Evolutionary conservation across 2,888 invertebrate genomes (phyloP), one percentile per base, ranked within the genome.

Genomic region (Zhengitettix transpicula): DNA sequence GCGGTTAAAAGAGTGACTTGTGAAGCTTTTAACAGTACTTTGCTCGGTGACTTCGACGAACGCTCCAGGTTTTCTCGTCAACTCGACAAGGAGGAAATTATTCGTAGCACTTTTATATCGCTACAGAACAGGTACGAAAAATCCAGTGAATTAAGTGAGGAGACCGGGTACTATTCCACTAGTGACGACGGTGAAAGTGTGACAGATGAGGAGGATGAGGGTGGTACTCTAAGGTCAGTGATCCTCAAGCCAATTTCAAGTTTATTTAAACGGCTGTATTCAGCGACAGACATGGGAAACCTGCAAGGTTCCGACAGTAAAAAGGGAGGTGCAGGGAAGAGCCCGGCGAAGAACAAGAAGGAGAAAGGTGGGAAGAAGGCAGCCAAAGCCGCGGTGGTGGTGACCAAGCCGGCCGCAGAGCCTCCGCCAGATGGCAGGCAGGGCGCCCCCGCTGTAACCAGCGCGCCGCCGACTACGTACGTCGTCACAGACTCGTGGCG

Each of bases 401-500:
- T 56, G n/a, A 17, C 41, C 41, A 52, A 53, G 61, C 28, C 53
- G 44, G 55, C 41, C 2, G 41, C 55, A 28, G 55, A 51, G 47
- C 44, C 44, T 47, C 44, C 51, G 10, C 56, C 52, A 17, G 61
- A 55, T 52, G 41, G 54, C 62, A 57, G 55, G 60, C 57, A 52
- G 28, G 15, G 15, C 12, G 15, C 16, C 42, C 61, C 66, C 12
- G 66, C 66, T 52, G 68, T 40, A 64, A 16, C 40, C 52, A 42
- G 52, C 52, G 40, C 61, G 47, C 28, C 14, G 40, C 40, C 55
- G 47, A 47, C 47, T 15, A 62, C 63, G 12, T 63, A 62, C 55
- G 66, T 74, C 62, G 72, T 73, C 59, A 74, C 74, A 52, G 74
- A 74, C 61, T 73, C 73, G 28, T 74, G 74, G 74, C 69, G 71